Percentiles rank a stretch among this genome's conserved stretches.
Evolutionary conservation across 2,888 invertebrate species (phyloP).

Genomic region (Sinotaia quadrata): DNA sequence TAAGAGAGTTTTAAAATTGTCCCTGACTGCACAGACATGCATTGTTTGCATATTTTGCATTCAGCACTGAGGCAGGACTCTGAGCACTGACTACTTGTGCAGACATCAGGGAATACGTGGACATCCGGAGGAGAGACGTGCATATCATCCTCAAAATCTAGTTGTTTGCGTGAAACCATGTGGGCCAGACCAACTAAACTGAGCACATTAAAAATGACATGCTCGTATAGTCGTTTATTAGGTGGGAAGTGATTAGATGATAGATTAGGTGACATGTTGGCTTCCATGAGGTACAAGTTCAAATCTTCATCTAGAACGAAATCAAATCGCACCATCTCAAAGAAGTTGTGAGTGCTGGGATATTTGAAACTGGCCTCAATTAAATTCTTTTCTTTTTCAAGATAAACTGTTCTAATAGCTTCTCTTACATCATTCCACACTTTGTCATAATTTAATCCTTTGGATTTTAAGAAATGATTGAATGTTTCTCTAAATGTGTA

Average conservation of each 20-base stretch:
- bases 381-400: constrained; percentile 81
- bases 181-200: constrained; percentile 82
- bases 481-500: constrained; percentile 90
- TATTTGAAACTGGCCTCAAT: constrained; percentile 74
- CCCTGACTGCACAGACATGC: constrained; percentile 79
- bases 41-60: constrained; percentile 86
- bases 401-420: constrained; percentile 81
- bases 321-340: constrained; percentile 96
- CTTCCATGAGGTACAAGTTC: constrained; percentile 91
- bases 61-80: constrained; percentile 75
- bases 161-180: constrained; percentile 34
- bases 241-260: constrained; percentile 93
- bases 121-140: constrained; percentile 85
- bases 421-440: constrained; percentile 88
- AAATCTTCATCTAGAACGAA: constrained; percentile 90
- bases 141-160: constrained; percentile 76
- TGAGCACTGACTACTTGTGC: constrained; percentile 74
- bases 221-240: constrained; percentile 89
- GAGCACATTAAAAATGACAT: constrained; percentile 88
- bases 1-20: constrained; percentile 80
- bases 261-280: constrained; percentile 98
- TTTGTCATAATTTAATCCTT: constrained; percentile 78
- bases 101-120: constrained; percentile 81
- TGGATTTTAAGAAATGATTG: constrained; percentile 78
- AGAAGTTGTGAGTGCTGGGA: constrained; percentile 77